A percentile compares a stretch with the other conserved stretches of the same genome.
phyloP scores from a whole-genome alignment of 2,888 invertebrate genomes.

The Drosophila fulvimacula region DNA sequence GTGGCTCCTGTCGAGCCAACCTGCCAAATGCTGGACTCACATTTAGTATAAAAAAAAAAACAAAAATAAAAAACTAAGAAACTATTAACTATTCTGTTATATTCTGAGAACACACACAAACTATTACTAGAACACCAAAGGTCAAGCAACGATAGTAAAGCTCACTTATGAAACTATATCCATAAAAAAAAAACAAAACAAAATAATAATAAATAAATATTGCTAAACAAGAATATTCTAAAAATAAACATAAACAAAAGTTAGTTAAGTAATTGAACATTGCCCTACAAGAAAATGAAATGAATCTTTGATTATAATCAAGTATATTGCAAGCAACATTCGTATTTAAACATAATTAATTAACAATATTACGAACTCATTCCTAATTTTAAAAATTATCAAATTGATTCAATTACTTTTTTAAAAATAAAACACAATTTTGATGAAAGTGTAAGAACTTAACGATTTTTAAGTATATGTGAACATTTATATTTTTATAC shows the following conservation, averaged over 20 bases:
- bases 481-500: conserved; percentile 80
- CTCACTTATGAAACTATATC: conserved; percentile 63
- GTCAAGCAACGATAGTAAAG: conserved; percentile 62
- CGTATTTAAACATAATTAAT: conserved; percentile 34
- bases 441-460: conserved; percentile 54
- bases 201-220: conserved; percentile 13
- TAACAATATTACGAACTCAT: conserved; percentile 36
- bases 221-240: conserved; percentile 17
- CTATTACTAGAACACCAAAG: conserved; percentile 54
- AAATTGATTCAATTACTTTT: conserved; percentile 60
- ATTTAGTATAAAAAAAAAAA: conserved; percentile 33
- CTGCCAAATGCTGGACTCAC: conserved; percentile 60
- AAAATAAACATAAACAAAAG: conserved; percentile 18
- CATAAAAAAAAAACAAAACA: conserved; percentile 16
- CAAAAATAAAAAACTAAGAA: neutral
- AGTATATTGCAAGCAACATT: conserved; percentile 20
- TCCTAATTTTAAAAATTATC: conserved; percentile 50
- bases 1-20: conserved; percentile 42
- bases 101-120: conserved; percentile 41
- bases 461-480: conserved; percentile 72
- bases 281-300: conserved; percentile 30
- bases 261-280: conserved; percentile 52
- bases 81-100: conserved; percentile 49
- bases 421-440: conserved; percentile 28
- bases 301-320: conserved; percentile 20